Conservation (phyloP, 2,888 invertebrate genomes). For the Nasonovia ribisnigri region DNA sequence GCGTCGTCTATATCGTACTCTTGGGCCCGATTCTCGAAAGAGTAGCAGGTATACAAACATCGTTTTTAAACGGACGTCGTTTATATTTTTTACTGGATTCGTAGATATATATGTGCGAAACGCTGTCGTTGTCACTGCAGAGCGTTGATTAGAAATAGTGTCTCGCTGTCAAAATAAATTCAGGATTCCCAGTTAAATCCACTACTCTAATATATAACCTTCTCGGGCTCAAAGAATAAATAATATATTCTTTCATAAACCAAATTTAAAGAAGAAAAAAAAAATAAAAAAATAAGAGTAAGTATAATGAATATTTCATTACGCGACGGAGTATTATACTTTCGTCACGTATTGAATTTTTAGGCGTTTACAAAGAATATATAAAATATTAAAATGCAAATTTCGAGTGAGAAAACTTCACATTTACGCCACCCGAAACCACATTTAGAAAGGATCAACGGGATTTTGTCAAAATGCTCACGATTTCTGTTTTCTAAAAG, state of each 20-base stretch:
- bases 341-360: constrained; percentile 40
- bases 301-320: constrained; percentile 57
- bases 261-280: not conserved
- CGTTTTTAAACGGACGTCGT: not conserved
- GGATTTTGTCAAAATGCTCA: constrained; percentile 47
- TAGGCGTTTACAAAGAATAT: constrained; percentile 3
- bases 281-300: not conserved
- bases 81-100: constrained; percentile 4
- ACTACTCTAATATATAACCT: not conserved
- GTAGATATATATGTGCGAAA: not conserved
- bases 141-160: not conserved
- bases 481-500: constrained; percentile 49
- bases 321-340: constrained; percentile 7
- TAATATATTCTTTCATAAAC: not conserved
- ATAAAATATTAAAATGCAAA: constrained; percentile 19
- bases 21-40: not conserved
- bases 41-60: not conserved
- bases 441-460: constrained; percentile 11
- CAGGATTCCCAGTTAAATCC: not conserved
- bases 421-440: not conserved
- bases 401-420: constrained; percentile 25
- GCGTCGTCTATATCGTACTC: not conserved
- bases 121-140: not conserved
- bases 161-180: not conserved
- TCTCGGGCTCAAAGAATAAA: not conserved